Base-by-base conservation (phyloP, 2,797 vertebrate genomes). In the Rhinella marina region DNA sequence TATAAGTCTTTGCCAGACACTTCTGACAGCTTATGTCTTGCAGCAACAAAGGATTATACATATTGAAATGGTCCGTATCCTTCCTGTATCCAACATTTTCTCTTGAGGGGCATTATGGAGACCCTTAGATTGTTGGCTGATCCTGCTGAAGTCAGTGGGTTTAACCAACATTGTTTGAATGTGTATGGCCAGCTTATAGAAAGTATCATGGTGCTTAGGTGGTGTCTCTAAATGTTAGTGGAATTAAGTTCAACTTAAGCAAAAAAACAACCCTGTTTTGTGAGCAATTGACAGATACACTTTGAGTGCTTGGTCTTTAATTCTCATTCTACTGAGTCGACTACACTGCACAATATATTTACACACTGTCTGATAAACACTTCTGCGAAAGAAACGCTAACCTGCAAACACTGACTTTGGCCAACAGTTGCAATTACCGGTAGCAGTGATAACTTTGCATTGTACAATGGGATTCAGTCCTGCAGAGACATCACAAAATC, bases 401-500 rank as follows among this genome's bases (percentile, higher is more conserved):
- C 77, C 57, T 66, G 84, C 73, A 75, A 85, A 85, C 84, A 87
- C 59, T 81, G 32, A 70, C 78, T 87, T 72, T 81, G 79, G 73
- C 84, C 61, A 86, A 80, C 76, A 70, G 61, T 70, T 57, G 75
- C 50, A 16, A 66, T 27, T 81, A 72, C 86, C 23, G 79, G n/a
- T 72, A 87, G 48, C 66, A 81, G 57, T 72, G 61, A 73, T 61
- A 75, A 77, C 59, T 77, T 76, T 54, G 86, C 86, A 82, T 89
- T 84, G n/a, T 77, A 78, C 48, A 77, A 84, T 68, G 70, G 61
- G 41, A 83, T 70, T 82, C 56, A 80, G 57, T 85, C 76, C 77
- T 85, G 82, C 82, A 81, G 82, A 80, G 75, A 89, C 85, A 89
- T 82, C 81, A 86, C 85, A 89, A 80, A 79, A 89, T 87, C 62